A percentile compares a stretch with the other conserved stretches of the same genome.
Evolutionary conservation across 2,113 vertebrate species (phyloP).

Genomic region (Mustela nigripes): DNA sequence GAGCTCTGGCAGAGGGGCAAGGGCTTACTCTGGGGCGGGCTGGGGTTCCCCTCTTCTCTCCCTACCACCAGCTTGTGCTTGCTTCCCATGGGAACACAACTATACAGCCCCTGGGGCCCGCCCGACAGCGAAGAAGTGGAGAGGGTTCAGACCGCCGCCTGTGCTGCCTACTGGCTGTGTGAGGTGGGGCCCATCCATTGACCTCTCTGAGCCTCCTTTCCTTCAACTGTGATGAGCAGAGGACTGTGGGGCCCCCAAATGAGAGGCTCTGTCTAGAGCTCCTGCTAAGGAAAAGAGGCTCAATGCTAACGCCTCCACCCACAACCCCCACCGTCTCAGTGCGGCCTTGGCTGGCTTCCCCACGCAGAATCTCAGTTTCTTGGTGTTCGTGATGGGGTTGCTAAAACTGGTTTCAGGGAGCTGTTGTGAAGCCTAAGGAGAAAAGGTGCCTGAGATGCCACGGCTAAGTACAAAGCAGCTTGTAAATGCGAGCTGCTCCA

Average conservation of each 20-base stretch:
- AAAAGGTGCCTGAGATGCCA: not conserved
- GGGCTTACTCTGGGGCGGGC: not conserved
- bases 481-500: not conserved
- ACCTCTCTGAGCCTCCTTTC: not conserved
- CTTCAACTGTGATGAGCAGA: not conserved
- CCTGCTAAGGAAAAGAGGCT: not conserved
- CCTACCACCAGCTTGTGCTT: not conserved
- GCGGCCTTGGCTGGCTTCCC: not conserved
- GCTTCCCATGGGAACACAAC: not conserved
- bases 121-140: not conserved
- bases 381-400: not conserved
- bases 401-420: not conserved
- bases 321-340: not conserved
- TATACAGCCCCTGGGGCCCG: not conserved
- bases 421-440: not conserved
- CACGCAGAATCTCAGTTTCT: not conserved
- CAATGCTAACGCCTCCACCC: accelerated
- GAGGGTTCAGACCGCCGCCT: not conserved
- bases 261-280: not conserved
- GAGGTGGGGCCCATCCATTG: accelerated
- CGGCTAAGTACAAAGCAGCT: not conserved
- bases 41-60: not conserved
- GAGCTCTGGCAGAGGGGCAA: not conserved
- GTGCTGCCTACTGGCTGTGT: not conserved
- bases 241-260: not conserved